Evolutionary conservation across 2,797 vertebrate species (phyloP).

Genomic region (Helarctos malayanus): DNA sequence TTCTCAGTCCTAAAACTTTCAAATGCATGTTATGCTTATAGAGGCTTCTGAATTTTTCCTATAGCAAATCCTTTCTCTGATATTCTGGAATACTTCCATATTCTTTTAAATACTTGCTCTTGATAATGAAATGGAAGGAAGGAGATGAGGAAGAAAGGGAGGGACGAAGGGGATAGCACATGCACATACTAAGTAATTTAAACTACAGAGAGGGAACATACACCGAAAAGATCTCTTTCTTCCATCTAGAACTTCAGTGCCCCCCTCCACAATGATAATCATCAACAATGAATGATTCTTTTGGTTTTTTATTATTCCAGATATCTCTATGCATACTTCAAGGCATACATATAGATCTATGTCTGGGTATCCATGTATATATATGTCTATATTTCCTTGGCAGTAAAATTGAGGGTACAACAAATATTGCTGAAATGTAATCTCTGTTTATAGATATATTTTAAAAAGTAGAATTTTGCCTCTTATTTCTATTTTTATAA

Average conservation of each 20-base stretch:
- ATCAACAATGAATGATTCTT: background rate
- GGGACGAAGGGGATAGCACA: background rate
- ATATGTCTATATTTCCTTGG: background rate
- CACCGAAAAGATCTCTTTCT: background rate
- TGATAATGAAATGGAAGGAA: constrained; percentile 24
- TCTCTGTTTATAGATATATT: background rate
- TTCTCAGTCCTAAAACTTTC: background rate
- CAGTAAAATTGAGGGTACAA: background rate
- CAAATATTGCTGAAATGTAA: background rate
- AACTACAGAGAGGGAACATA: background rate
- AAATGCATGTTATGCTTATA: background rate
- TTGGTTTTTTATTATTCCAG: background rate
- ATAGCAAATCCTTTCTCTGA: background rate
- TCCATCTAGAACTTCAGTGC: background rate
- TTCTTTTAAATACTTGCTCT: background rate
- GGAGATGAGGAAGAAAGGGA: background rate
- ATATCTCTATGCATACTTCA: background rate
- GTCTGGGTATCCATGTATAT: background rate
- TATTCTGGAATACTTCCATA: background rate
- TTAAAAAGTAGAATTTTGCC: background rate
- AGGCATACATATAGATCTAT: background rate
- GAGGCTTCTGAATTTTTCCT: background rate
- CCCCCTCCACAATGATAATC: background rate
- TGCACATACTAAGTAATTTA: background rate
- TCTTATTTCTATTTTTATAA: constrained; percentile 1